Evolutionary conservation across 2,113 vertebrate species (phyloP).

Genomic region (Trematocara variabile): DNA sequence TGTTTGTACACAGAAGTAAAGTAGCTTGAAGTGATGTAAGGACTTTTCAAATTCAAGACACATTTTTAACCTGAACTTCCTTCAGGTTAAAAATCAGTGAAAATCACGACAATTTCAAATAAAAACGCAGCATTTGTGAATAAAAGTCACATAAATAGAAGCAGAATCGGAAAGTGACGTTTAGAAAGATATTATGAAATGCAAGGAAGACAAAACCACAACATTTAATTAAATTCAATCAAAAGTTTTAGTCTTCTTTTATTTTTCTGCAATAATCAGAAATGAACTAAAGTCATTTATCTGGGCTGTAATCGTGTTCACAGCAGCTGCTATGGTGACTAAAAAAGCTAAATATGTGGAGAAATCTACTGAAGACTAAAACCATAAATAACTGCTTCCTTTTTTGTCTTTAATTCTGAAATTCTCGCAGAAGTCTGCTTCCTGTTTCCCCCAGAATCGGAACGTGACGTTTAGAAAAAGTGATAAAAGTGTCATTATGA

Average conservation of each 20-base stretch:
- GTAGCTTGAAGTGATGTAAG: not conserved
- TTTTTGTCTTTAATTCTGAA: too few relatives aligned
- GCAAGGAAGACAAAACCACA: not conserved
- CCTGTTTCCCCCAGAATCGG: fast-evolving
- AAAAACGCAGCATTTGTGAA: not conserved
- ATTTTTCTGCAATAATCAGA: too few relatives aligned
- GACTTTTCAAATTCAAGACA: not conserved
- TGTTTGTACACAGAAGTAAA: not conserved
- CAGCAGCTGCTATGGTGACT: too few relatives aligned
- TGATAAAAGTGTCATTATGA: not conserved
- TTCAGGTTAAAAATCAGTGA: too few relatives aligned
- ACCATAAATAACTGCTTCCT: too few relatives aligned
- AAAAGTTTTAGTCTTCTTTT: too few relatives aligned
- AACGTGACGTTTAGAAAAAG: not conserved
- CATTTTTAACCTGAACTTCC: fast-evolving
- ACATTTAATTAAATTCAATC: too few relatives aligned
- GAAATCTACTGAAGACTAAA: too few relatives aligned
- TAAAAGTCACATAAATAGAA: fast-evolving
- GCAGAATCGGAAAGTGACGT: fast-evolving
- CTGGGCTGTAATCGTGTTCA: too few relatives aligned
- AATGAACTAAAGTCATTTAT: too few relatives aligned
- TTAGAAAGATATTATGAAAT: not conserved
- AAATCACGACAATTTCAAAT: fast-evolving
- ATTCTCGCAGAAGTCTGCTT: too few relatives aligned
- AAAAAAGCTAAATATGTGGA: too few relatives aligned